Conservation (phyloP, 2,888 invertebrate genomes). For the Argyresthia albistria region DNA sequence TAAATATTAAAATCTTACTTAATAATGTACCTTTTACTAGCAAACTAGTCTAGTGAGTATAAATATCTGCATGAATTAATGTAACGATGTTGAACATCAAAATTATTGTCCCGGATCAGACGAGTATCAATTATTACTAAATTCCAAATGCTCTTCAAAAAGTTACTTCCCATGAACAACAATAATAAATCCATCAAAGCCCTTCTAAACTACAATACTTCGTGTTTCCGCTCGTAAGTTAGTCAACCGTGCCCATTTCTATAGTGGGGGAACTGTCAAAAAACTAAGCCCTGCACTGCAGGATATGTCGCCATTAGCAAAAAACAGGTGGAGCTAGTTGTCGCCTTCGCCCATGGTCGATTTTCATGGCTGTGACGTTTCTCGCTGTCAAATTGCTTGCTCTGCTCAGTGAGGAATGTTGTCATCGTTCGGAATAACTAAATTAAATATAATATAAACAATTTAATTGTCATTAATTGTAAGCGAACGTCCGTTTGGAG, state of each 20-base stretch:
- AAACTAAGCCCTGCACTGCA: neutral
- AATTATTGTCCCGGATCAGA: no score
- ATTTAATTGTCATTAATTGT: neutral
- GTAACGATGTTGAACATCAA: no score
- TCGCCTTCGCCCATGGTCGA: conserved; percentile 33
- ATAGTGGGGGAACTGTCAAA: neutral
- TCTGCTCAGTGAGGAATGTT: conserved; percentile 43
- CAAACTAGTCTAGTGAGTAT: neutral
- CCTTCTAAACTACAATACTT: conserved; percentile 1
- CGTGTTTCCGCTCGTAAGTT: conserved; percentile 12
- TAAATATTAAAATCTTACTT: neutral
- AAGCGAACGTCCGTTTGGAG: neutral
- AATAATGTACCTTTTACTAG: neutral
- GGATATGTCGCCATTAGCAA: conserved; percentile 21
- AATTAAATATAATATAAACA: neutral
- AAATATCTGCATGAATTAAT: neutral
- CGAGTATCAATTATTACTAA: neutral
- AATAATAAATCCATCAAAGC: neutral
- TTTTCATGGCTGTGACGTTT: conserved; percentile 45
- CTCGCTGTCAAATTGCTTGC: conserved; percentile 36
- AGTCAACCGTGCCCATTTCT: conserved; percentile 41
- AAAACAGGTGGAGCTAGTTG: conserved; percentile 60
- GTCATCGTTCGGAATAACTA: neutral
- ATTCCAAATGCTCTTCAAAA: neutral
- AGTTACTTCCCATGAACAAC: conserved; percentile 1